Percentiles rank a stretch among this genome's conserved stretches.
phyloP scores from a whole-genome alignment of 2,797 vertebrate genomes.

The Enoplosus armatus region DNA sequence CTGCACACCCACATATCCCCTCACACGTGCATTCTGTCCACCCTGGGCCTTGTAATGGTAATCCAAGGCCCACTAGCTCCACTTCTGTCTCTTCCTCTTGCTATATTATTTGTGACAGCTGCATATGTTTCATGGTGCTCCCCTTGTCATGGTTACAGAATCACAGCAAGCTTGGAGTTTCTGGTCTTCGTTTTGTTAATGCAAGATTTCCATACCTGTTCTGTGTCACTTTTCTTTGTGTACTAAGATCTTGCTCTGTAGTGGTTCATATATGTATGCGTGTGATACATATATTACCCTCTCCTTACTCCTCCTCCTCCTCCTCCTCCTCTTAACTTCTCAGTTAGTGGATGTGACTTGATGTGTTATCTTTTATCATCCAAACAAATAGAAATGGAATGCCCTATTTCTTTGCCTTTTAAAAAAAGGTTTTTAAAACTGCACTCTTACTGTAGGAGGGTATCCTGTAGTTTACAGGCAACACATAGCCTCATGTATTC shows the following conservation, averaged over 20 bases:
- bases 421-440: constrained; percentile 49
- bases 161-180: constrained; percentile 95
- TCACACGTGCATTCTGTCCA: constrained; percentile 83
- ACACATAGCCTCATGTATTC: constrained; percentile 68
- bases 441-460: constrained; percentile 52
- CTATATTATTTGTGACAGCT: constrained; percentile 80
- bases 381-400: constrained; percentile 45
- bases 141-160: constrained; percentile 94
- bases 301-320: constrained; percentile 70
- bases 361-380: constrained; percentile 64
- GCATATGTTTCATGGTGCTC: constrained; percentile 87
- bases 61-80: constrained; percentile 84
- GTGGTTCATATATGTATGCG: constrained; percentile 86
- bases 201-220: constrained; percentile 86
- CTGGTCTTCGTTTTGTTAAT: constrained; percentile 85
- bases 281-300: constrained; percentile 85
- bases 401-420: constrained; percentile 51
- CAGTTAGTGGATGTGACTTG: constrained; percentile 77
- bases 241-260: constrained; percentile 86
- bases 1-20: constrained; percentile 78
- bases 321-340: constrained; percentile 72
- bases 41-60: constrained; percentile 90
- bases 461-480: constrained; percentile 62
- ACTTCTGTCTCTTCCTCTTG: constrained; percentile 74
- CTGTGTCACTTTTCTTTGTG: constrained; percentile 91